A percentile compares a stretch with the other conserved stretches of the same genome.
Evolutionary conservation across 2,113 vertebrate species (phyloP).

Genomic region (Rhizomys pruinosus): DNA sequence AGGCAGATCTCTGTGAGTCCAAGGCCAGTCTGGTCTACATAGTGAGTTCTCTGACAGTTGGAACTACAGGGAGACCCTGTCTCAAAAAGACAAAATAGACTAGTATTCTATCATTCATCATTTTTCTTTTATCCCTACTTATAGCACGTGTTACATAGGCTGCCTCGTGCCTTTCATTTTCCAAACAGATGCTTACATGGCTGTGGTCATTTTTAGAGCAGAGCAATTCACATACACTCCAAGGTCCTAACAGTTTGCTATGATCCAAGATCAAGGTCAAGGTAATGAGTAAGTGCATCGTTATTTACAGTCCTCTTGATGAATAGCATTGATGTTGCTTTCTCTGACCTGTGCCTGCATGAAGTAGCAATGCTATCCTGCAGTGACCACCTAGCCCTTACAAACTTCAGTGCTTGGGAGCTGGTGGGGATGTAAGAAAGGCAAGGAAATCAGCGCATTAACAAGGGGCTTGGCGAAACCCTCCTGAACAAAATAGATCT

Average conservation of each 20-base stretch:
- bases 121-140: background rate
- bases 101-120: background rate
- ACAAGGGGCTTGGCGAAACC: slow-evolving; percentile 41
- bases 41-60: no score
- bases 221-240: background rate
- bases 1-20: no score
- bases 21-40: no score
- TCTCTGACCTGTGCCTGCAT: no score
- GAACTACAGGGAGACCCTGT: no score
- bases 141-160: background rate
- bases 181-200: background rate
- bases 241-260: slow-evolving; percentile 23
- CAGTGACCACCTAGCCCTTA: no score
- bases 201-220: slow-evolving; percentile 8
- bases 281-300: background rate
- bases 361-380: no score
- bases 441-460: slow-evolving; percentile 7
- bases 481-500: background rate
- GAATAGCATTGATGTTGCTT: no score
- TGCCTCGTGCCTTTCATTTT: background rate
- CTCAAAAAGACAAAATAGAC: background rate
- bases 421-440: background rate
- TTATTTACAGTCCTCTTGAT: no score
- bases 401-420: no score
- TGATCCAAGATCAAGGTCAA: slow-evolving; percentile 16